phyloP scores from a whole-genome alignment of 2,888 invertebrate species.

The Pyrrhosoma nymphula region DNA sequence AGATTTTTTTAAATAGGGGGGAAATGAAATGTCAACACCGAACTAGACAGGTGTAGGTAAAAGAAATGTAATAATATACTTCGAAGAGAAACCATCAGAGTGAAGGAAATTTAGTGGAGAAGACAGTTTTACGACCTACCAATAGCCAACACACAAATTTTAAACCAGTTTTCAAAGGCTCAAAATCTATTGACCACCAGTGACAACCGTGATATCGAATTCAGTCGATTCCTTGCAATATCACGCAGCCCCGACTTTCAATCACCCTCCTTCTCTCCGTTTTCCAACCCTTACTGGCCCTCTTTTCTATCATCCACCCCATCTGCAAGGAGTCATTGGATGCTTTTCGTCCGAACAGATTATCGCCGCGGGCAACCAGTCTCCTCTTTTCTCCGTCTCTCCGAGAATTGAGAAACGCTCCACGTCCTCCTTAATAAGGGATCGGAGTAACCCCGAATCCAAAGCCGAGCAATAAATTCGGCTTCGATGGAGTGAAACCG shows the following conservation, averaged over 20 bases:
- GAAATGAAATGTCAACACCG: no score
- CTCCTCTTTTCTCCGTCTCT: background rate
- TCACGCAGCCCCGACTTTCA: background rate
- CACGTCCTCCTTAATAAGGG: background rate
- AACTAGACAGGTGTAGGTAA: no score
- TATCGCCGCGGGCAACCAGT: background rate
- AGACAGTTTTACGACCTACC: no score
- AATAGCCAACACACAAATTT: no score
- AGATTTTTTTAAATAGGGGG: no score
- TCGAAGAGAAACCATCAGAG: no score
- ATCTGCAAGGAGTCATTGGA: background rate
- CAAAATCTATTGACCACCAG: no score
- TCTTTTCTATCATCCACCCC: background rate
- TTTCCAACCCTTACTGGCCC: background rate
- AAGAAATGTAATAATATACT: no score
- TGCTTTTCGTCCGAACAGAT: background rate
- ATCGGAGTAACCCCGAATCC: background rate
- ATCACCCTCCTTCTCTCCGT: background rate
- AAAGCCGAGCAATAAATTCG: background rate
- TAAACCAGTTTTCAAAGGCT: no score
- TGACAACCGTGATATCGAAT: background rate
- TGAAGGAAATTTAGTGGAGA: no score
- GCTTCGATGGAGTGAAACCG: background rate
- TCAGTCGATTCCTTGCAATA: background rate
- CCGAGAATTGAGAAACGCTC: background rate